A percentile compares a stretch with the other conserved stretches of the same genome.
Conservation (phyloP, 2,113 vertebrate genomes). For the Etheostoma cragini region DNA sequence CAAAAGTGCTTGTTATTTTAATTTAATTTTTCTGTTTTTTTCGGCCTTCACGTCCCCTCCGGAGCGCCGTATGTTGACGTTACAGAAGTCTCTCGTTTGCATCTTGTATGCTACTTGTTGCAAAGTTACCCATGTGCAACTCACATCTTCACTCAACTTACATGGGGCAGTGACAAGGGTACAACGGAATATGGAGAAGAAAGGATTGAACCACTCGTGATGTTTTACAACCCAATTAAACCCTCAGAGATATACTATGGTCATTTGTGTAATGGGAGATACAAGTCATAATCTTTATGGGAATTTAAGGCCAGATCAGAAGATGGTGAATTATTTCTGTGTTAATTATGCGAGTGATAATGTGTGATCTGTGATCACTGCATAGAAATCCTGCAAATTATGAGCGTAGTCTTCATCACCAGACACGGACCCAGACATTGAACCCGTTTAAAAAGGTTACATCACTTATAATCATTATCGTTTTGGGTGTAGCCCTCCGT, state of each 20-base stretch:
- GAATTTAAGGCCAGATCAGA: conserved; percentile 5
- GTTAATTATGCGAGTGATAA: background rate
- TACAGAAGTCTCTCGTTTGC: no score
- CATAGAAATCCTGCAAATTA: conserved; percentile 1
- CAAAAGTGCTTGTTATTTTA: no score
- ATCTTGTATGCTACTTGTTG: no score
- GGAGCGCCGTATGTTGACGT: no score
- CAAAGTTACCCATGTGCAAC: no score
- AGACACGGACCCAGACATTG: background rate
- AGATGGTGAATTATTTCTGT: conserved; percentile 11
- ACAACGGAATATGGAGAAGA: background rate
- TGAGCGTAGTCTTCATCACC: background rate
- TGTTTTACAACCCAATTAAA: conserved; percentile 21
- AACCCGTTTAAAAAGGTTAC: background rate
- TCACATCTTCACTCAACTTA: no score
- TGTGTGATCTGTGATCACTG: conserved; percentile 6
- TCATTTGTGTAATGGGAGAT: conserved; percentile 18
- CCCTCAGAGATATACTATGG: conserved; percentile 4
- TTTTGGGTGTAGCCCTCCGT: background rate
- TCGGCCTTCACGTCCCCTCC: no score
- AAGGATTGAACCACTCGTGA: background rate
- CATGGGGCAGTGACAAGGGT: no score
- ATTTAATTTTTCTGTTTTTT: no score
- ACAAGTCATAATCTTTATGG: conserved; percentile 5
- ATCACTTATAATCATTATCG: background rate